phyloP scores from a whole-genome alignment of 2,113 vertebrate genomes.

The Gopherus flavomarginatus region DNA sequence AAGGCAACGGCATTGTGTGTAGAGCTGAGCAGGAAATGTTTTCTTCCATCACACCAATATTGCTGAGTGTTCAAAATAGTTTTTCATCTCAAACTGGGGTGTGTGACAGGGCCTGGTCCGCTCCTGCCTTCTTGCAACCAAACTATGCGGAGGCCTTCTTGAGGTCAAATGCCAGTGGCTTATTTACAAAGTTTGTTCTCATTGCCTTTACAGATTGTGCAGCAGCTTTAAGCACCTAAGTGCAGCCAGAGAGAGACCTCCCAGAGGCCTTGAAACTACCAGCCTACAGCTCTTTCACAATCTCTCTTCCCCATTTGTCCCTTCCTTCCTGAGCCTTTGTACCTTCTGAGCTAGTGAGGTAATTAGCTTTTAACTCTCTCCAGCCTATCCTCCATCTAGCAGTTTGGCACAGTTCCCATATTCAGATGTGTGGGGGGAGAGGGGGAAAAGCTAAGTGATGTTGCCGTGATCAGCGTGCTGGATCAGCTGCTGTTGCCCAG shows the following conservation, averaged over 20 bases:
- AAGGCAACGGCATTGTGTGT: no score
- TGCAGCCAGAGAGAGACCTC: no score
- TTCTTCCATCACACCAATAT: no score
- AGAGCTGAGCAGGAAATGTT: no score
- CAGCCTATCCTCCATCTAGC: neutral
- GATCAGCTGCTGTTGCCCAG: neutral
- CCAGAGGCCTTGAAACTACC: neutral
- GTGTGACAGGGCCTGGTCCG: no score
- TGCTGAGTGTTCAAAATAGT: no score
- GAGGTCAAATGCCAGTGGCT: neutral
- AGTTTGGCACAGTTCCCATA: neutral
- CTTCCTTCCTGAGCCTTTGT: neutral
- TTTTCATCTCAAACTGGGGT: no score
- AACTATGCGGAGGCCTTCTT: neutral
- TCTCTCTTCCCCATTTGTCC: neutral
- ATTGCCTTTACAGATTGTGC: neutral
- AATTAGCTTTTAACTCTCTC: neutral
- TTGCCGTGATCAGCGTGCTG: neutral
- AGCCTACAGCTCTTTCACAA: neutral
- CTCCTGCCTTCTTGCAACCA: neutral
- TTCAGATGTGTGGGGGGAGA: neutral
- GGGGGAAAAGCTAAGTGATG: neutral
- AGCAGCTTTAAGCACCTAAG: neutral
- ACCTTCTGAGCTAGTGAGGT: no score
- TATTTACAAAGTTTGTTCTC: no score